These are phyloP conservation scores for Drosophila lacertosa DNA, from an alignment of 1,140 invertebrate genomes.

Conservation along the genomic window DNA sequence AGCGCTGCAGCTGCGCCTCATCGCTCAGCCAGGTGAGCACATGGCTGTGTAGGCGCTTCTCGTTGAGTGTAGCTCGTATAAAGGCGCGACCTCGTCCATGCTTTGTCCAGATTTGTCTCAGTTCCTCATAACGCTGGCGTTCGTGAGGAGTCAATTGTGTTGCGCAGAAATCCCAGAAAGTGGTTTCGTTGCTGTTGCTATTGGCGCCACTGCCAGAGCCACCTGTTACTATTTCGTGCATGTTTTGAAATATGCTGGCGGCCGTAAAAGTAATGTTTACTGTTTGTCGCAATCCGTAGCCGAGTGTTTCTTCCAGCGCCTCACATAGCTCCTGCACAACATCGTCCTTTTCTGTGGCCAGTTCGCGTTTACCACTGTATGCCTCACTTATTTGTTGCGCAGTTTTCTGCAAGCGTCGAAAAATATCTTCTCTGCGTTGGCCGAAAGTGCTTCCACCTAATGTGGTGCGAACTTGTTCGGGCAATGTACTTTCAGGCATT, in stretches of 20 bases:
- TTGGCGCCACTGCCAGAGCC: conserved; percentile 15
- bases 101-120: conserved; percentile 91
- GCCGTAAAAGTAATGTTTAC: conserved; percentile 47
- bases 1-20: conserved; percentile 85
- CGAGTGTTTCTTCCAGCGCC: conserved; percentile 87
- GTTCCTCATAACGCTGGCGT: conserved; percentile 89
- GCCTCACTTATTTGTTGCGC: conserved; percentile 90
- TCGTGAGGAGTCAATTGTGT: conserved; percentile 91
- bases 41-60: conserved; percentile 91
- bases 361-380: conserved; percentile 91
- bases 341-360: conserved; percentile 92
- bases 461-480: conserved; percentile 34
- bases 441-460: conserved; percentile 68
- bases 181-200: conserved; percentile 49
- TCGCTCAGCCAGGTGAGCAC: conserved; percentile 89
- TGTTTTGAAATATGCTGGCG: conserved; percentile 70
- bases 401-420: conserved; percentile 83
- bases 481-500: conserved; percentile 64
- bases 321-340: conserved; percentile 86
- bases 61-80: conserved; percentile 92
- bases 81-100: conserved; percentile 91
- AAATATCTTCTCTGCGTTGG: conserved; percentile 75
- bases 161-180: conserved; percentile 87
- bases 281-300: conserved; percentile 86
- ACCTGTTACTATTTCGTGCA: conserved; percentile 78